Conservation (phyloP, 2,113 vertebrate genomes). For the Ia io region DNA sequence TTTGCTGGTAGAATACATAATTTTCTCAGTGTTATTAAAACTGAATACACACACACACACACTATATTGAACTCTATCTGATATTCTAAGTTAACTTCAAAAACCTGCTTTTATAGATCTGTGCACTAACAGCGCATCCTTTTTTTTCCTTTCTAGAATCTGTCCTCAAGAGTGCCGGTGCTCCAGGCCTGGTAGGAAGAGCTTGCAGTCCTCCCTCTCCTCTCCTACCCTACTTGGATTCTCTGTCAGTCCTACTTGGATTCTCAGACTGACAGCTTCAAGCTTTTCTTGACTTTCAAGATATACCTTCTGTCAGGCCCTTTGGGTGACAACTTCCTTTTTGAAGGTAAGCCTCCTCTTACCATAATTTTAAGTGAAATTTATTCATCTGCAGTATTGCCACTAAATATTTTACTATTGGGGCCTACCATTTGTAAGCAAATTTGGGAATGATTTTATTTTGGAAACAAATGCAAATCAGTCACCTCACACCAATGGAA, state of each 20-base stretch:
- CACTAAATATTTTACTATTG: background rate
- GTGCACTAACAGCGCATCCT: constrained; percentile 40
- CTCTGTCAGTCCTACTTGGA: background rate
- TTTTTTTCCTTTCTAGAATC: constrained; percentile 65
- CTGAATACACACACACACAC: too few relatives aligned
- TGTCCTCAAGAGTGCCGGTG: constrained; percentile 50
- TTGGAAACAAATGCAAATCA: background rate
- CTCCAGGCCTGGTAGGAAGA: constrained; percentile 65
- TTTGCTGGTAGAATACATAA: background rate
- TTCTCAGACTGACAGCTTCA: constrained; percentile 19
- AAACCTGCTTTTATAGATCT: constrained; percentile 1
- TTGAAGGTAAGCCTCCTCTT: constrained; percentile 42
- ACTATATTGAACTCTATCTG: constrained; percentile 29
- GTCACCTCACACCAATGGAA: background rate
- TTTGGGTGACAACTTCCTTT: constrained; percentile 53
- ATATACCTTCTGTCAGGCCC: constrained; percentile 36
- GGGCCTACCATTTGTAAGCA: background rate
- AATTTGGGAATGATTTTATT: background rate
- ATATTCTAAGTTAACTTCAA: constrained; percentile 46
- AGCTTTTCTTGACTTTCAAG: constrained; percentile 33
- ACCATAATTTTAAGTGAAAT: constrained; percentile 65
- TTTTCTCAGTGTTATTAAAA: constrained; percentile 63
- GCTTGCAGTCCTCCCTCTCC: background rate
- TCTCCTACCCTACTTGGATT: background rate
- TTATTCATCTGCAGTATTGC: constrained; percentile 54